Percentiles rank a stretch among this genome's conserved stretches.
phyloP scores from a whole-genome alignment of 2,113 vertebrate genomes.

The Alouatta palliata region DNA sequence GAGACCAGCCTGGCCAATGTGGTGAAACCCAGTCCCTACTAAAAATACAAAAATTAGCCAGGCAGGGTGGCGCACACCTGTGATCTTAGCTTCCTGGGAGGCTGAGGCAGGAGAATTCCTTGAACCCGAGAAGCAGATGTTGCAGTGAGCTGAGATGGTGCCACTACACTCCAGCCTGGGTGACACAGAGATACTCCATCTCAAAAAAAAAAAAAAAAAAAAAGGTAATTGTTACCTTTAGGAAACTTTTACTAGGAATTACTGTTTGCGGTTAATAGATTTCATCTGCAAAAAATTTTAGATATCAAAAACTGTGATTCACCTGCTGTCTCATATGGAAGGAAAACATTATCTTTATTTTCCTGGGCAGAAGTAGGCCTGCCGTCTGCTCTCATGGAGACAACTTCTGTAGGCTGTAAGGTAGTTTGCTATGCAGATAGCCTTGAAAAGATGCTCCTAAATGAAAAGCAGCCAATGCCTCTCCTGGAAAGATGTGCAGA shows the following conservation, averaged over 20 bases:
- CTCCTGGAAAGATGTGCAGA: neutral
- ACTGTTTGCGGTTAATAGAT: neutral
- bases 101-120: too few species aligned
- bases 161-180: too few species aligned
- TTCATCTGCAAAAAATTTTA: neutral
- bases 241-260: neutral
- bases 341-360: rapidly evolving
- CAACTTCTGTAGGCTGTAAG: rapidly evolving
- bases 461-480: rapidly evolving
- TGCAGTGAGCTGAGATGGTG: too few species aligned
- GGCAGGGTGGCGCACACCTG: too few species aligned
- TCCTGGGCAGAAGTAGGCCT: rapidly evolving
- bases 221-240: too few species aligned
- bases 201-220: neutral
- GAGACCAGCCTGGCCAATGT: too few species aligned
- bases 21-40: too few species aligned
- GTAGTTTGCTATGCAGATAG: rapidly evolving
- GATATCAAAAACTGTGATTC: neutral
- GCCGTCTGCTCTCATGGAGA: neutral
- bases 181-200: too few species aligned
- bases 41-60: too few species aligned
- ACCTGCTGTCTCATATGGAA: rapidly evolving
- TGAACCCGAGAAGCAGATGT: too few species aligned
- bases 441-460: neutral
- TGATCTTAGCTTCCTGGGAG: too few species aligned